Conservation (phyloP, 53 echinoderm and acorn worm genomes). For the Zoroaster sp. region DNA sequence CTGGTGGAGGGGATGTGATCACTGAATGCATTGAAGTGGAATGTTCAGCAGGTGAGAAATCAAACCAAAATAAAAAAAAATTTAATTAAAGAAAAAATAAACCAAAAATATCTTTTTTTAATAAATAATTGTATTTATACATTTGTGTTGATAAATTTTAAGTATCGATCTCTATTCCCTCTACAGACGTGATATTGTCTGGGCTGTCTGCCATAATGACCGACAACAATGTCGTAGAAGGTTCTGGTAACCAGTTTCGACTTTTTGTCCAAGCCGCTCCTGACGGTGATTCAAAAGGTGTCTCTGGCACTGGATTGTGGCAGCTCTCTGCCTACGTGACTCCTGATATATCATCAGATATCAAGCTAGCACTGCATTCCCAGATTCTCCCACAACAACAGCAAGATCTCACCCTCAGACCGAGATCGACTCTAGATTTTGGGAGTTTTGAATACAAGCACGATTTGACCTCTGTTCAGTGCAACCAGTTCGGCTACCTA, state of each 20-base stretch:
- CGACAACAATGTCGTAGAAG: conserved; percentile 67
- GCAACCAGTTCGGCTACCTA: conserved; percentile 63
- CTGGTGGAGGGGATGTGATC: conserved; percentile 71
- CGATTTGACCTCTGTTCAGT: conserved; percentile 74
- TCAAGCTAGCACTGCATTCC: conserved; percentile 13
- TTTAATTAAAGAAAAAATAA: background rate
- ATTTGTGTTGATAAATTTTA: background rate
- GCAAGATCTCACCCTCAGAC: conserved; percentile 51
- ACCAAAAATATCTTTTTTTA: background rate
- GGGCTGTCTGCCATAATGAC: conserved; percentile 66
- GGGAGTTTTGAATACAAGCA: conserved; percentile 69
- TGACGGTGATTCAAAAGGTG: conserved; percentile 65
- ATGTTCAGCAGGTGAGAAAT: conserved; percentile 77
- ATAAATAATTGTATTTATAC: background rate
- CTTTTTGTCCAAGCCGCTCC: conserved; percentile 66
- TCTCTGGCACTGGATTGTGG: conserved; percentile 83
- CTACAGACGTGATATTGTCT: conserved; percentile 74
- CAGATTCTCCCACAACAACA: conserved; percentile 33
- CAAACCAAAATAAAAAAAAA: background rate
- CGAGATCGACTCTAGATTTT: conserved; percentile 71
- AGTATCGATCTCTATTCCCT: background rate
- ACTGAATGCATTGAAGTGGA: conserved; percentile 71
- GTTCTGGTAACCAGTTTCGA: conserved; percentile 52
- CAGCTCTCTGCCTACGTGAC: conserved; percentile 77
- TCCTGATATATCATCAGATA: background rate